These are phyloP conservation scores for Octonoba sinensis DNA, from an alignment of 2,888 invertebrate species.

Conservation along the genomic window DNA sequence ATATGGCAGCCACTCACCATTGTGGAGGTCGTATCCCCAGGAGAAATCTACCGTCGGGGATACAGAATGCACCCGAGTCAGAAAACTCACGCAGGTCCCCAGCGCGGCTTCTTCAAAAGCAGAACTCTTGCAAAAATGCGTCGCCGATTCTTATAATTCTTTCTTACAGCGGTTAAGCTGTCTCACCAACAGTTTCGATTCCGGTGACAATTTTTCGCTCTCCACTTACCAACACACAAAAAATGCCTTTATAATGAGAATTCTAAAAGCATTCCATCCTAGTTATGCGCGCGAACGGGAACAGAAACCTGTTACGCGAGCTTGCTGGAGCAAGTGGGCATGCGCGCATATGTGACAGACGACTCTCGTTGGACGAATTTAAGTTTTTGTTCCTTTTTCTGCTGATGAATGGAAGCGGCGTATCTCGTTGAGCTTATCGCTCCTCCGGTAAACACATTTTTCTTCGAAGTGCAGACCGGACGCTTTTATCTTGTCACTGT, in stretches of 20 bases:
- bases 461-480: too few species aligned
- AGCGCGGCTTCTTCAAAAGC: slow-evolving; percentile 35
- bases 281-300: slow-evolving; percentile 16
- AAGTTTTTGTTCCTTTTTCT: too few species aligned
- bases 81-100: slow-evolving; percentile 59
- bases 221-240: too few species aligned
- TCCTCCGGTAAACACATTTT: too few species aligned
- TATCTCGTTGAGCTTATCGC: too few species aligned
- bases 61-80: slow-evolving; percentile 43
- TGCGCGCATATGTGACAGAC: slow-evolving; percentile 41
- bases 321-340: slow-evolving; percentile 37
- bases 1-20: slow-evolving; percentile 37
- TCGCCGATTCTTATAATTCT: too few species aligned
- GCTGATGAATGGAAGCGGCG: too few species aligned
- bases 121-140: neutral
- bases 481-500: too few species aligned
- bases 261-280: slow-evolving; percentile 12
- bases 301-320: slow-evolving; percentile 57
- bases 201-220: too few species aligned
- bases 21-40: slow-evolving; percentile 58
- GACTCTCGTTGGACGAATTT: too few species aligned
- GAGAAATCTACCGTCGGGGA: slow-evolving; percentile 43
- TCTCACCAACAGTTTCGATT: too few species aligned
- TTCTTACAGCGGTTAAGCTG: neutral
- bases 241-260: too few species aligned